Evolutionary conservation across 1,140 invertebrate species (phyloP).

Genomic region (Triops longicaudatus): DNA sequence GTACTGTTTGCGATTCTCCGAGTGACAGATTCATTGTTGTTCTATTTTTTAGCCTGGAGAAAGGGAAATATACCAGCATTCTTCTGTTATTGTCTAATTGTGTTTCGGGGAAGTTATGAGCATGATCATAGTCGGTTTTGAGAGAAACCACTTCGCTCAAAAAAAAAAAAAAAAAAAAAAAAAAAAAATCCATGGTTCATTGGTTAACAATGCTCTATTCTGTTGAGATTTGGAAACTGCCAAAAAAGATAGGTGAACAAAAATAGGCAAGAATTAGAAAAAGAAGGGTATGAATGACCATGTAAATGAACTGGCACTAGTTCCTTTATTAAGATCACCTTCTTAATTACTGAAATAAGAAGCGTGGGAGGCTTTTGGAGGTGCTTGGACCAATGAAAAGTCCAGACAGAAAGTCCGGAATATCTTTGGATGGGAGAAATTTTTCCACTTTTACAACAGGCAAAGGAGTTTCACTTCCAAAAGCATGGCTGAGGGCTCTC

Average conservation of each 20-base stretch:
- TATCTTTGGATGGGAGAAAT: not conserved
- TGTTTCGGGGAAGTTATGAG: not conserved
- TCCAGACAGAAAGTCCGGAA: not conserved
- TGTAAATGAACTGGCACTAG: not conserved
- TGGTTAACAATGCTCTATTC: conserved; percentile 6
- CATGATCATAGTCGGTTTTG: conserved; percentile 6
- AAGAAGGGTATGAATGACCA: not conserved
- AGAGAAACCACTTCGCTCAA: not conserved
- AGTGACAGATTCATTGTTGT: not conserved
- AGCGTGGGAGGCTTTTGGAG: not conserved
- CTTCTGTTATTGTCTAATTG: not conserved
- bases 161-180: not conserved
- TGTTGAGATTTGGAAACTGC: not conserved
- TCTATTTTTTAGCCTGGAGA: not conserved
- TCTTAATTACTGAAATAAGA: not conserved
- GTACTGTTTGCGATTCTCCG: not conserved
- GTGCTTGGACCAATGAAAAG: not conserved
- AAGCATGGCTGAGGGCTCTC: not conserved
- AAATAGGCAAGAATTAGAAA: not conserved
- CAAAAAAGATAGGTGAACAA: not conserved
- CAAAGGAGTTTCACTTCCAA: not conserved
- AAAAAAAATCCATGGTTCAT: not conserved
- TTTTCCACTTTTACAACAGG: not conserved
- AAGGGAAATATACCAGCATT: not conserved
- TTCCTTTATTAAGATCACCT: not conserved